A percentile compares a stretch with the other conserved stretches of the same genome.
Conservation (phyloP, 2,797 vertebrate genomes). For the Acanthis flammea region DNA sequence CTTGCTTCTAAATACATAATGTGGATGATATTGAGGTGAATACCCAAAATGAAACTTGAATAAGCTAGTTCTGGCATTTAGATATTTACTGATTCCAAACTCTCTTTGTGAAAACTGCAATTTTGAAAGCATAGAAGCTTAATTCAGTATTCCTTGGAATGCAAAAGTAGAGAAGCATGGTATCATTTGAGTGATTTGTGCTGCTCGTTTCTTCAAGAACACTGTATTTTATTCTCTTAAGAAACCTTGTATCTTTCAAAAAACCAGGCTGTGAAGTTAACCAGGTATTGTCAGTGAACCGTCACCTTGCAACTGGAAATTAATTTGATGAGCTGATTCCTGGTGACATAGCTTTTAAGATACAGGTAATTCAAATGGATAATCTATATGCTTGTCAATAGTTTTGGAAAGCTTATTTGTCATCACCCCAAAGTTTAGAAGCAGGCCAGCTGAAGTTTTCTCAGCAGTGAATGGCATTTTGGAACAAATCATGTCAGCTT, state of each 20-base stretch:
- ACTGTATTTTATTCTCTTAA: not conserved
- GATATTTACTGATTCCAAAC: slow-evolving; percentile 50
- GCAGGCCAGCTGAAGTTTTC: not conserved
- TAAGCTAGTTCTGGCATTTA: slow-evolving; percentile 18
- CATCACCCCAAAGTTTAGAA: not conserved
- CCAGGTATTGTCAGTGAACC: not conserved
- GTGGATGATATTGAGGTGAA: slow-evolving; percentile 15
- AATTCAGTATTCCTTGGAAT: slow-evolving; percentile 46
- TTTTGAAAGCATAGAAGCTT: slow-evolving; percentile 7
- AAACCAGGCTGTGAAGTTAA: not conserved
- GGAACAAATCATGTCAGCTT: not conserved
- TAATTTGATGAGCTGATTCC: slow-evolving; percentile 19
- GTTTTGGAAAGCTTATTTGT: slow-evolving; percentile 24
- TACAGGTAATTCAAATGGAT: slow-evolving; percentile 7
- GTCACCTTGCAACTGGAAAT: not conserved
- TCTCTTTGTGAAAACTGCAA: slow-evolving; percentile 40
- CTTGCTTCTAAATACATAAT: slow-evolving; percentile 39
- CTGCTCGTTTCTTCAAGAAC: not conserved
- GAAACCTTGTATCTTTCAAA: not conserved
- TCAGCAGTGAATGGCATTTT: not conserved
- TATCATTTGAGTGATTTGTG: slow-evolving; percentile 34
- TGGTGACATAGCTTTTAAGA: slow-evolving; percentile 22
- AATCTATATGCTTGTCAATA: slow-evolving; percentile 35
- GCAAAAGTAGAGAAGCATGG: not conserved
- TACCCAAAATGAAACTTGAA: slow-evolving; percentile 20